These are phyloP conservation scores for Edolisoma coerulescens DNA, from an alignment of 2,113 vertebrate genomes.

Conservation along the genomic window DNA sequence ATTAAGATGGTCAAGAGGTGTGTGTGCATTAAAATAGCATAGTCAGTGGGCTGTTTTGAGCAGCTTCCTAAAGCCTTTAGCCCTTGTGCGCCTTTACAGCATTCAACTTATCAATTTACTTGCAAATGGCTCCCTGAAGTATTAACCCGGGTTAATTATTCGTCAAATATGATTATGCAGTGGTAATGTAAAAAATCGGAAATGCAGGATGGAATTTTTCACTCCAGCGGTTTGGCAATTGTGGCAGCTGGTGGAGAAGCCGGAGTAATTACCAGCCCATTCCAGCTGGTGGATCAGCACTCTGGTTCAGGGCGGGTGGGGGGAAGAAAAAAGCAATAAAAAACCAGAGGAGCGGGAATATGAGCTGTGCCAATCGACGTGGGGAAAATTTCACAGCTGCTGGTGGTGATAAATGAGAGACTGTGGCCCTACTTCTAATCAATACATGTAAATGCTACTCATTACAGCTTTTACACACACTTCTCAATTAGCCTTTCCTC, in stretches of 20 bases:
- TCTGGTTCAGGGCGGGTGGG: conserved; percentile 63
- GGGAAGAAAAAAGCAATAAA: conserved; percentile 71
- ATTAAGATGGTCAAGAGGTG: conserved; percentile 31
- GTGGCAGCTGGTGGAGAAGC: conserved; percentile 83
- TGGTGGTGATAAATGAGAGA: conserved; percentile 82
- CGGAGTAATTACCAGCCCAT: conserved; percentile 84
- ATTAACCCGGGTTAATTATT: conserved; percentile 91
- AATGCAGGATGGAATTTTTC: conserved; percentile 88
- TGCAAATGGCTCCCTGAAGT: conserved; percentile 84
- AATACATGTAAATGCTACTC: conserved; percentile 92
- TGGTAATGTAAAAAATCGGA: conserved; percentile 85
- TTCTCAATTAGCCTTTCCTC: conserved; percentile 89
- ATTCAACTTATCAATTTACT: conserved; percentile 85
- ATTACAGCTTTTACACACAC: conserved; percentile 84
- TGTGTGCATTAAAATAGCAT: neutral
- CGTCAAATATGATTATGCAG: conserved; percentile 90
- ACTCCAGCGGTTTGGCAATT: conserved; percentile 87
- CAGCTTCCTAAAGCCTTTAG: conserved; percentile 47
- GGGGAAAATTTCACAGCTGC: conserved; percentile 81
- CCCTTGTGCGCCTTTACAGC: conserved; percentile 57
- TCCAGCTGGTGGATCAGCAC: conserved; percentile 75
- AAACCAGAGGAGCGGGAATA: conserved; percentile 73
- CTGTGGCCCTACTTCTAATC: conserved; percentile 79
- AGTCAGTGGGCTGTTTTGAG: neutral
- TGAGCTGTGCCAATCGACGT: conserved; percentile 76